Base-by-base conservation (phyloP, 1,140 invertebrate genomes). In the Aphelinus atriplicis region DNA sequence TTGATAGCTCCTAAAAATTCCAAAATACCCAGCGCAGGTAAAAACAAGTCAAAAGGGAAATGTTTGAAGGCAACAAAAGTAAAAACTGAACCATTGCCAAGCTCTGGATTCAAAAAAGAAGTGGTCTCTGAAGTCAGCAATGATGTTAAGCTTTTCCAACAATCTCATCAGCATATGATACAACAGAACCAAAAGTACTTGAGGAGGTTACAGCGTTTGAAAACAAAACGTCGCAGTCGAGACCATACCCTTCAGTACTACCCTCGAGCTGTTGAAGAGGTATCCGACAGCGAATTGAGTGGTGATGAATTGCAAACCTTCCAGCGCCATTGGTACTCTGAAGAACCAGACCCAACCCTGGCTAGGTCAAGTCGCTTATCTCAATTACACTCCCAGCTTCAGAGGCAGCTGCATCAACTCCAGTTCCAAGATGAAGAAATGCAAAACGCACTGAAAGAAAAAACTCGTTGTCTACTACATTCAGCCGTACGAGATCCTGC, bases 381-480 rank as follows among this genome's bases (percentile, higher is more conserved):
- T 2, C 81, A 89, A 46, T 81, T 90, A 2, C 84, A 90, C 1
- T 89, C 90, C 1, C 90, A 90, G 47, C 78, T 91, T 4, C 85
- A 90, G n/a, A 77, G 90, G 63, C 88, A 90, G 57, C 84, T 91
- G 1, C 86, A 87, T 7, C 87, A 90, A 80, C 83, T 82, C 62
- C 88, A 81, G 69, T 87, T 71, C 75, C 84, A 76, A 72, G 85
- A 80, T n/a, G 76, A 82, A 3, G 83, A 85, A 43, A 82, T 85
- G 0, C 84, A 87, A 64, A 47, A 62, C 53, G 47, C 79, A 0
- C 71, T 88, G n/a, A 81, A 80, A 9, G 78, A 84, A 26, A 81
- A 84, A 53, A 82, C 85, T 3, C 80, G 75, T 42, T 84, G 80
- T 75, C 60, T 88, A 6, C 45, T 87, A 78, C 71, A 84, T 78